phyloP scores from a whole-genome alignment of 2,113 vertebrate species.

The Melanotaenia duboulayi region DNA sequence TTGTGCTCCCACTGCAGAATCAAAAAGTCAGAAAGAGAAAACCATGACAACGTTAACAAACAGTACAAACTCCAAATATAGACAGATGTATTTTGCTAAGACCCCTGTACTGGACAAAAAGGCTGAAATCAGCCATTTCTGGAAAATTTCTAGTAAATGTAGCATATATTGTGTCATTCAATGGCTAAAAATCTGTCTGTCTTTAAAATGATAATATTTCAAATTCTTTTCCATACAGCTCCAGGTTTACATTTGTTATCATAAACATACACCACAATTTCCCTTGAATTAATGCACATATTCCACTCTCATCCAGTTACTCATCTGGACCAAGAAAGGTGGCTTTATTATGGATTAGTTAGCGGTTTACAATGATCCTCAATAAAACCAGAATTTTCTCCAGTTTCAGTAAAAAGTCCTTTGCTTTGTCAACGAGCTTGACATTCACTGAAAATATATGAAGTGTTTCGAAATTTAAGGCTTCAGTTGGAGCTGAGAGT shows the following conservation, averaged over 20 bases:
- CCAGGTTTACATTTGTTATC: too few species aligned
- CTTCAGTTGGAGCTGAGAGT: background rate
- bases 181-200: too few species aligned
- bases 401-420: too few species aligned
- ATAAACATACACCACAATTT: too few species aligned
- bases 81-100: background rate
- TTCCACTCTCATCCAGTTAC: background rate
- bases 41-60: background rate
- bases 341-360: background rate
- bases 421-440: background rate
- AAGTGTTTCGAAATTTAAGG: conserved; percentile 10
- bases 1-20: conserved; percentile 22
- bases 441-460: background rate
- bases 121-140: too few species aligned
- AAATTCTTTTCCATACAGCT: too few species aligned
- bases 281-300: background rate
- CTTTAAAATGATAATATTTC: too few species aligned
- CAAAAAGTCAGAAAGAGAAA: background rate
- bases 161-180: too few species aligned
- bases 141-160: too few species aligned
- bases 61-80: background rate
- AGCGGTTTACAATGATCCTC: background rate
- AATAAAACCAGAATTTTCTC: background rate
- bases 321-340: background rate
- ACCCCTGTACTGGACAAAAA: background rate